A percentile compares a stretch with the other conserved stretches of the same genome.
Evolutionary conservation across 1,140 invertebrate species (phyloP).

Genomic region (Argopecten irradians): DNA sequence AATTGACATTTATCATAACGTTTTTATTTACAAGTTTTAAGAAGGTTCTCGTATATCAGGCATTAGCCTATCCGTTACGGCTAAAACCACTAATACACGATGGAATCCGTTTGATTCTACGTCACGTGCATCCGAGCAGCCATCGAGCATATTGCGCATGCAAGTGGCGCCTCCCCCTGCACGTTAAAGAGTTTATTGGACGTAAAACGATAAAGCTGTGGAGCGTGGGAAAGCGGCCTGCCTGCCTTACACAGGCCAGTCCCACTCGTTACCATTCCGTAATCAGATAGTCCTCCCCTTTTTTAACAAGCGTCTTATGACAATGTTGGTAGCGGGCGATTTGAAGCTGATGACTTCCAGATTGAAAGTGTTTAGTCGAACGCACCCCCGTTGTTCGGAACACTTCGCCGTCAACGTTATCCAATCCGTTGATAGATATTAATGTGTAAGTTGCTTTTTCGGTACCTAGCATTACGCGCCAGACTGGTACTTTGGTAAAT

Average conservation of each 20-base stretch:
- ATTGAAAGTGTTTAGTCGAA: constrained; percentile 22
- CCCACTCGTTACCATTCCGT: neutral
- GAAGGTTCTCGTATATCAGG: neutral
- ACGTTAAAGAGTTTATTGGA: neutral
- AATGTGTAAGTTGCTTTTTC: constrained; percentile 13
- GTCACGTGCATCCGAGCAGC: neutral
- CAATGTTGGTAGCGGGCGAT: constrained; percentile 20
- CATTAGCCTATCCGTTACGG: neutral
- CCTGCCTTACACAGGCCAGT: neutral
- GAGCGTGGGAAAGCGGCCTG: neutral
- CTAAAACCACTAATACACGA: neutral
- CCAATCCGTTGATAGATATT: constrained; percentile 16
- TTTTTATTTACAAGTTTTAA: constrained; percentile 10
- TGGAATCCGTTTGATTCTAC: constrained; percentile 15
- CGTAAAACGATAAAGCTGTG: neutral
- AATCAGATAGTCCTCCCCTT: neutral
- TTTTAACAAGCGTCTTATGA: constrained; percentile 22
- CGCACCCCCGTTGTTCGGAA: constrained; percentile 13
- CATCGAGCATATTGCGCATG: constrained; percentile 20
- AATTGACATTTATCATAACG: constrained; percentile 22
- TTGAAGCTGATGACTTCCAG: constrained; percentile 20
- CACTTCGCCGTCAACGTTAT: constrained; percentile 20
- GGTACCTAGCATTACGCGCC: neutral
- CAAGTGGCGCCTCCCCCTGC: neutral
- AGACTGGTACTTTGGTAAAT: neutral